A percentile compares a stretch with the other conserved stretches of the same genome.
Evolutionary conservation across 2,797 vertebrate genomes (phyloP).

Genomic region (Takifugu ocellatus): DNA sequence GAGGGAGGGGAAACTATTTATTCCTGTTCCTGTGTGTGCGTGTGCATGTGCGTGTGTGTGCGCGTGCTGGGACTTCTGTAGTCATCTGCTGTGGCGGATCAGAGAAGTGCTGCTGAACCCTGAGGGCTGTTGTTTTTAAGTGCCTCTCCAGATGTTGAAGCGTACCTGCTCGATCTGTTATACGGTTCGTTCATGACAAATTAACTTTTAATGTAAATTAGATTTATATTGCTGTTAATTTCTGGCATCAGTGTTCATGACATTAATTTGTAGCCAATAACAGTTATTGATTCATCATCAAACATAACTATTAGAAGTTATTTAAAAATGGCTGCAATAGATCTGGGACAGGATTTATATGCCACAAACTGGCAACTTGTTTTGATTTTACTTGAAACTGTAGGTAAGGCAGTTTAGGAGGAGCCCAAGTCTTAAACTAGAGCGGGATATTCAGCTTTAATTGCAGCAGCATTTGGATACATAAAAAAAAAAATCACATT

Average conservation of each 20-base stretch:
- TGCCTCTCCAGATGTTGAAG: slow-evolving; percentile 62
- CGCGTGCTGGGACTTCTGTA: slow-evolving; percentile 11
- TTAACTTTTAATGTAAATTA: background rate
- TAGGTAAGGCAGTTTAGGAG: background rate
- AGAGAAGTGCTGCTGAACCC: slow-evolving; percentile 20
- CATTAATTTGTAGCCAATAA: slow-evolving; percentile 10
- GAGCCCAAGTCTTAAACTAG: background rate
- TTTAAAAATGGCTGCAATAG: background rate
- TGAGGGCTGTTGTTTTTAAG: slow-evolving; percentile 63
- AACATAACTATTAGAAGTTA: background rate
- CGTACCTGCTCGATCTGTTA: slow-evolving; percentile 65
- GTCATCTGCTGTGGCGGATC: slow-evolving; percentile 22
- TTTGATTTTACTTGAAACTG: slow-evolving; percentile 4
- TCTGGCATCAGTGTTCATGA: background rate
- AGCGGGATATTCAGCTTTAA: background rate
- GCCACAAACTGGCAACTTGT: background rate
- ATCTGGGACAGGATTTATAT: slow-evolving; percentile 7
- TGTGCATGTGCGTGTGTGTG: slow-evolving; percentile 6
- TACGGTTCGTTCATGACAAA: slow-evolving; percentile 30
- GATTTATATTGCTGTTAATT: slow-evolving; percentile 17
- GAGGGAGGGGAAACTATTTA: slow-evolving; percentile 2
- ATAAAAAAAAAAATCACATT: slow-evolving; percentile 3
- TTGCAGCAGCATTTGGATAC: background rate
- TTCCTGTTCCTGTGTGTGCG: slow-evolving; percentile 21
- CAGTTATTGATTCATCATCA: background rate